Evolutionary conservation across 2,888 invertebrate genomes (phyloP).

Genomic region (Gymnocheta viridis): DNA sequence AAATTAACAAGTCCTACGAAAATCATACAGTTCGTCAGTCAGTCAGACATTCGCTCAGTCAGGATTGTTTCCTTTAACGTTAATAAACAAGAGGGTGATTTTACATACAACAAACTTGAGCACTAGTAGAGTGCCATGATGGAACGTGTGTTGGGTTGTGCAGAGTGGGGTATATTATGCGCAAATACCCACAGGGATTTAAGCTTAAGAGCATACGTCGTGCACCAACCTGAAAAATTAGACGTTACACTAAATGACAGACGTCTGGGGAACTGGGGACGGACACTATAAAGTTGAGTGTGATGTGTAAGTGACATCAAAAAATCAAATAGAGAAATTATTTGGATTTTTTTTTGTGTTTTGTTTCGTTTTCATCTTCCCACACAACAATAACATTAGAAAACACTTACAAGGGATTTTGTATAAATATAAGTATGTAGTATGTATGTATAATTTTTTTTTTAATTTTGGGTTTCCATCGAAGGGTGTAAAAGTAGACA

Average conservation of each 20-base stretch:
- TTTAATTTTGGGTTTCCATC: conserved; percentile 41
- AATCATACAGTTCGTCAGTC: conserved; percentile 38
- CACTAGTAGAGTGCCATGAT: not conserved
- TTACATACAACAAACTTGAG: conserved; percentile 19
- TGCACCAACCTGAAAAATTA: conserved; percentile 65
- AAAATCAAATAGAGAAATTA: conserved; percentile 70
- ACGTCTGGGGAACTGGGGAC: conserved; percentile 41
- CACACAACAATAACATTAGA: conserved; percentile 56
- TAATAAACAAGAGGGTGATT: conserved; percentile 60
- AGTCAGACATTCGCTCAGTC: not conserved
- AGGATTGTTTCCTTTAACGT: not conserved
- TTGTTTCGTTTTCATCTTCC: conserved; percentile 38
- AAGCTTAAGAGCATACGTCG: conserved; percentile 64
- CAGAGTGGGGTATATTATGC: conserved; percentile 47
- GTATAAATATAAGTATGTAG: not conserved
- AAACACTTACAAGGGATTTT: conserved; percentile 67
- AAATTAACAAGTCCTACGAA: conserved; percentile 68
- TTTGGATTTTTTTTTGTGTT: conserved; percentile 37
- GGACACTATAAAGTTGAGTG: conserved; percentile 43
- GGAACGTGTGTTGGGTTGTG: conserved; percentile 13
- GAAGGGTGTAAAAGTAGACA: conserved; percentile 53
- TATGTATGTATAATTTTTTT: conserved; percentile 2
- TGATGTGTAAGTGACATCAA: conserved; percentile 71
- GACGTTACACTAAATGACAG: conserved; percentile 62
- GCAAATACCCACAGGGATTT: conserved; percentile 69